phyloP scores from a whole-genome alignment of 2,797 vertebrate species.

The Linurgus olivaceus region DNA sequence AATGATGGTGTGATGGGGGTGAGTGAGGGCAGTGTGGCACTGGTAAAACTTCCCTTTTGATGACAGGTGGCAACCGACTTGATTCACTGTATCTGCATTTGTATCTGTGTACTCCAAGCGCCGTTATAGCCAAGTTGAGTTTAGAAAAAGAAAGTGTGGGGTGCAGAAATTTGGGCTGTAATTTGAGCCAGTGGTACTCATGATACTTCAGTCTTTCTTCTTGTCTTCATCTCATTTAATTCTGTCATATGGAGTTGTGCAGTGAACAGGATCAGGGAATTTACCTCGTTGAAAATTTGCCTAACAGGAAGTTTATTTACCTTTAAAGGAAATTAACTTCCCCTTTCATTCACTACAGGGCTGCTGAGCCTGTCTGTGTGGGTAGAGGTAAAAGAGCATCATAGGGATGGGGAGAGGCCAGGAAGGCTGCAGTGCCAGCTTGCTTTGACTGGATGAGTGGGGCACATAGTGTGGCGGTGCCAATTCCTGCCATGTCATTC shows the following conservation, averaged over 20 bases:
- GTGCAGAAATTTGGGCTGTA: neutral
- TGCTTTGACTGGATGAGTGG: neutral
- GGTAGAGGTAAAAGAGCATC: neutral
- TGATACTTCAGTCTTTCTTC: neutral
- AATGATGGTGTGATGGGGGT: neutral
- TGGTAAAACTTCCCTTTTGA: neutral
- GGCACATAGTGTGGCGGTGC: rapidly evolving
- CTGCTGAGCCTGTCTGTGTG: neutral
- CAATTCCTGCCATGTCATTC: neutral
- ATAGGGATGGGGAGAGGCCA: neutral
- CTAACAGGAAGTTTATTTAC: neutral
- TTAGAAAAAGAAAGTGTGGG: neutral
- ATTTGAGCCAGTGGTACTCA: neutral
- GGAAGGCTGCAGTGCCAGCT: neutral
- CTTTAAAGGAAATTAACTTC: neutral
- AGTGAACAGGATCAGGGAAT: neutral
- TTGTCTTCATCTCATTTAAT: neutral
- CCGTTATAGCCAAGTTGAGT: neutral
- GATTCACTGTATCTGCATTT: neutral
- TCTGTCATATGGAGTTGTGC: neutral
- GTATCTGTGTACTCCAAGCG: neutral
- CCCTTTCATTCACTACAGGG: neutral
- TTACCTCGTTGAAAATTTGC: neutral
- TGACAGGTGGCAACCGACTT: neutral
- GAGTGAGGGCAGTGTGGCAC: neutral